phyloP scores from a whole-genome alignment of 1,140 invertebrate genomes.

The Teleopsis dalmanni region DNA sequence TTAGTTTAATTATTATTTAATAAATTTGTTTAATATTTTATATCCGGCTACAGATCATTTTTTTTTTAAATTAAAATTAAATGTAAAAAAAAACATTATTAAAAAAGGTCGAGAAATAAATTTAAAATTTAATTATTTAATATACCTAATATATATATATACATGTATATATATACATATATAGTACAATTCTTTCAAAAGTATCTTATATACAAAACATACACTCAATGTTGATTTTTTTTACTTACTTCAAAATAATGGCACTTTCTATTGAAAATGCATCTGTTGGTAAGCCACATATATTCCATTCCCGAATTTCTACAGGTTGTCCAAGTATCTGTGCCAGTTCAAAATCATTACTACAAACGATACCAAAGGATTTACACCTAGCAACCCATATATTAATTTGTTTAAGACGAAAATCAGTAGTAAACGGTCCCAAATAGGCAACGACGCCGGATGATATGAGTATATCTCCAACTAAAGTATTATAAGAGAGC shows the following conservation, averaged over 20 bases:
- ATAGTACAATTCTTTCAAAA: too few relatives aligned
- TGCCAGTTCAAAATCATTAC: constrained; percentile 64
- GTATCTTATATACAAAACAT: too few relatives aligned
- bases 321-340: constrained; percentile 77
- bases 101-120: too few relatives aligned
- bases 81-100: too few relatives aligned
- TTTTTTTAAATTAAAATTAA: too few relatives aligned
- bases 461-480: constrained; percentile 78
- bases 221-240: too few relatives aligned
- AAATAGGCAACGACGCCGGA: constrained; percentile 85
- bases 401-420: constrained; percentile 53
- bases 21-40: too few relatives aligned
- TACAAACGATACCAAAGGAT: constrained; percentile 65
- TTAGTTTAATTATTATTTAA: too few relatives aligned
- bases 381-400: constrained; percentile 65
- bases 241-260: constrained; percentile 72
- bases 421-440: constrained; percentile 79
- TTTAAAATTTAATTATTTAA: too few relatives aligned
- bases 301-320: constrained; percentile 84
- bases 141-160: too few relatives aligned
- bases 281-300: constrained; percentile 80
- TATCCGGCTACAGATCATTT: too few relatives aligned
- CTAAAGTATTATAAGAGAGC: constrained; percentile 56
- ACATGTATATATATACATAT: too few relatives aligned
- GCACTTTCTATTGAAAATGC: constrained; percentile 87